Base-by-base conservation (phyloP, 1,140 invertebrate genomes). In the Coboldia fuscipes region DNA sequence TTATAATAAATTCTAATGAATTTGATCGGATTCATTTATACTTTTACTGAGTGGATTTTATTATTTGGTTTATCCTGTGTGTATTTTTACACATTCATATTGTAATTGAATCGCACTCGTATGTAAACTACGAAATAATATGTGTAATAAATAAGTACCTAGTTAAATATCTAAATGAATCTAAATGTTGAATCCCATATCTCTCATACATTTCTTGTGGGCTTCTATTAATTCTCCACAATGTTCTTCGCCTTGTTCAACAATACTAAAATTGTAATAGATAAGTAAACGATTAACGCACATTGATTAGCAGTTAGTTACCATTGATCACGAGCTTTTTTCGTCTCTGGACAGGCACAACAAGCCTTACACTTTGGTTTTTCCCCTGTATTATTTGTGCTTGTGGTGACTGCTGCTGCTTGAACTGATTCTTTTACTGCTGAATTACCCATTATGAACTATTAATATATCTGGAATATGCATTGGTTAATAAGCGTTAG, bases 291-390 rank as follows among this genome's bases (percentile, higher is more conserved):
- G 13, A 9, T 9, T 32, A 23, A 17, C 8, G 14, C 9, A n/a
- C 12, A 23, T 18, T 30, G 30, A 32, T 9, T 19, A 5, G 12
- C 34, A 32, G 30, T 36, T 39, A 47, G 63, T 63, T 66, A 93
- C 86, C 90, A 97, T 40, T 72, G 68, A 64, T 97, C 90, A 46
- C 90, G 63, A 17, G 61, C 70, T 61, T 72, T 73, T 57, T 90
- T 96, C 0, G 92, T 97, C 63, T 97, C 92, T 1, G 90, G 92
- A 63, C 93, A 97, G 30, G 90, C 90, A 64, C 93, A 97, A 48
- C 92, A 97, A 13, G 93, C 79, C 57, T 96, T 97, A 33, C 83
- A 60, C 54, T 85, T 85, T 30, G 71, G 68, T 35, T 63, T 67
- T 39, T 63, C 59, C 12, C 46, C 46, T 8, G 44, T 39, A 27